Percentiles rank a stretch among this genome's conserved stretches.
Evolutionary conservation across 2,113 vertebrate genomes (phyloP).

Genomic region (Heteronetta atricapilla): DNA sequence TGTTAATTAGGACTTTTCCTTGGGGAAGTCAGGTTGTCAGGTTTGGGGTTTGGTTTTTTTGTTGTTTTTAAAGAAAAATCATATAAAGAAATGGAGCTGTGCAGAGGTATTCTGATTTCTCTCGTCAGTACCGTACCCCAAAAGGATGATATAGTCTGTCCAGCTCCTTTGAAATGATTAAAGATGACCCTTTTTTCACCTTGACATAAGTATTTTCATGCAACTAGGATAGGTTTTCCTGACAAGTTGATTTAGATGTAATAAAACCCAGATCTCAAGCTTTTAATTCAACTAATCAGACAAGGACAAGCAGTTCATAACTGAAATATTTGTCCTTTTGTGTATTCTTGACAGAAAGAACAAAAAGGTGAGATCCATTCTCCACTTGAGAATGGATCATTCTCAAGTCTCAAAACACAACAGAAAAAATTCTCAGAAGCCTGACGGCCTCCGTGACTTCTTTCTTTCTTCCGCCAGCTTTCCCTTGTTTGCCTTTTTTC

Average conservation of each 20-base stretch:
- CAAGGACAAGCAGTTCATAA: no score
- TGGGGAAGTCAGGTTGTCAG: background rate
- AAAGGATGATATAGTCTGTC: background rate
- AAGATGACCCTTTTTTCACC: background rate
- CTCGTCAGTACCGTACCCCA: background rate
- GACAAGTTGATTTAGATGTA: background rate
- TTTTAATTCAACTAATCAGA: background rate
- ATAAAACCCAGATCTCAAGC: background rate
- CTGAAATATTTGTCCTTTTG: background rate
- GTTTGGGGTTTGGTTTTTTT: no score
- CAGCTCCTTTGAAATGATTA: background rate
- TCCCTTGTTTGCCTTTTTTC: background rate
- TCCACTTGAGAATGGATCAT: background rate
- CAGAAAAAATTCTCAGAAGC: background rate
- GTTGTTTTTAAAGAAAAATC: background rate
- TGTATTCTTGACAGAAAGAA: background rate
- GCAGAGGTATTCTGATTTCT: background rate
- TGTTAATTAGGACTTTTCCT: slow-evolving; percentile 19
- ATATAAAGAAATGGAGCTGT: background rate
- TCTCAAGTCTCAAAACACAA: background rate
- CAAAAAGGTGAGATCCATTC: background rate
- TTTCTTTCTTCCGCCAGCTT: background rate
- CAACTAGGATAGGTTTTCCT: background rate
- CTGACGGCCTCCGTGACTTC: background rate
- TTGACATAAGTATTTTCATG: background rate